Base-by-base conservation (phyloP, 1,140 invertebrate species). In the Chironomus striatipennis region DNA sequence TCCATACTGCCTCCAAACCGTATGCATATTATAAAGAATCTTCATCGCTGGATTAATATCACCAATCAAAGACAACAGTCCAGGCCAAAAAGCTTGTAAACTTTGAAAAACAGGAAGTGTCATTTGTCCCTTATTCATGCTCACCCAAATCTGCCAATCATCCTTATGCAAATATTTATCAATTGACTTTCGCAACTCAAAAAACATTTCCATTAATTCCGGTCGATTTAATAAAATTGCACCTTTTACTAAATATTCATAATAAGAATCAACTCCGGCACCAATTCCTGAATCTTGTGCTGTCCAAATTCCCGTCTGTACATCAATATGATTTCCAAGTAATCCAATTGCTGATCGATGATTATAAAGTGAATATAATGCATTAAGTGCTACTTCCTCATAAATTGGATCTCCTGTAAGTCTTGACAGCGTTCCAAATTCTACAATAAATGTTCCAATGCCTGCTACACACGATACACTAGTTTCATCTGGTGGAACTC, bases 231-330 rank as follows among this genome's bases (percentile, higher is more conserved):
- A 84, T 20, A 93, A 78, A 10, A 93, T 84, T 7, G 94, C 89
- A 2, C 95, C 97, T 88, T 99, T 99, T 0, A 97, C 96, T 74
- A 99, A 85, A 84, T 99, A 99, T 84, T 99, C 98, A 86, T 96
- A 99, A 81, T 97, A 99, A 0, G 98, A 99, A 83, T 99, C 98
- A 9, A 99, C 93, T 12, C 97, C 98, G 18, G 95, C 95, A 2
- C 94, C 92, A 75, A 91, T 90, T 7, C 96, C 97, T 70, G 96
- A 91, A 85, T 99, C 98, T 42, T 95, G 89, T 3, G 97, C 98
- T 12, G 96, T 98, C 98, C 98, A 99, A 73, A 93, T 88, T 0
- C 97, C 97, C 43, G 91, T 96, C 78, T 92, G 85, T 4, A 98
- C 92, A 83, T 99, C 96, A 43, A 99, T 93, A 82, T 99, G 98